Base-by-base conservation (phyloP, 2,113 vertebrate genomes). In the Syngnathus scovelli region DNA sequence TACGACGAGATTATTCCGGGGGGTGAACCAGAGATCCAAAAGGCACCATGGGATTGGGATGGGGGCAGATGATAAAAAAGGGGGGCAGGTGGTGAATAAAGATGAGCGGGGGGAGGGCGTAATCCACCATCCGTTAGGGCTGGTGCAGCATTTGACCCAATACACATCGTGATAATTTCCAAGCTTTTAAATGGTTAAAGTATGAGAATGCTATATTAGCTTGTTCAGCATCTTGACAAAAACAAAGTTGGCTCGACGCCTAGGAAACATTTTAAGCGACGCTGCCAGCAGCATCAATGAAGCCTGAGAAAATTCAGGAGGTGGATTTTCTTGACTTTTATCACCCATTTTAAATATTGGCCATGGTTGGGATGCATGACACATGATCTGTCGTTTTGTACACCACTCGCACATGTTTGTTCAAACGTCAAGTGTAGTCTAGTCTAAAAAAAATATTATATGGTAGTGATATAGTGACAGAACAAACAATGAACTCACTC, bases 81-180 rank as follows among this genome's bases (percentile, higher is more conserved):
- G 73, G 74, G 81, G 77, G 73, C 85, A 88, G 87, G 83, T 85
- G 86, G 82, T 85, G 81, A 79, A 83, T 84, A 86, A 77, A 81
- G 70, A 84, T 56, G 49, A 75, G 66, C 15, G 70, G 80, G 86
- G 84, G 80, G 75, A 72, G 83, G 81, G 80, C 61, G 78, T 87
- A 85, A 89, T 88, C 86, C 78, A 82, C 76, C 67, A 65, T 74
- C 62, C 69, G 58, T 76, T 67, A 64, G 10, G 21, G 55, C 64
- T 46, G 64, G 48, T 66, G 73, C 74, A 69, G 77, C 56, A 63
- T 27, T 52, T 52, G 49, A 21, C 73, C 69, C 69, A 63, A 76
- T 36, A 75, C 76, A 78, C 70, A 71, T 80, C 72, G 66, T 55
- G 63, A 55, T 62, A 23, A 85, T 79, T 82, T 81, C 64, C 80